Evolutionary conservation across 1,140 invertebrate species (phyloP).

Genomic region (Drosophila ercepeae): DNA sequence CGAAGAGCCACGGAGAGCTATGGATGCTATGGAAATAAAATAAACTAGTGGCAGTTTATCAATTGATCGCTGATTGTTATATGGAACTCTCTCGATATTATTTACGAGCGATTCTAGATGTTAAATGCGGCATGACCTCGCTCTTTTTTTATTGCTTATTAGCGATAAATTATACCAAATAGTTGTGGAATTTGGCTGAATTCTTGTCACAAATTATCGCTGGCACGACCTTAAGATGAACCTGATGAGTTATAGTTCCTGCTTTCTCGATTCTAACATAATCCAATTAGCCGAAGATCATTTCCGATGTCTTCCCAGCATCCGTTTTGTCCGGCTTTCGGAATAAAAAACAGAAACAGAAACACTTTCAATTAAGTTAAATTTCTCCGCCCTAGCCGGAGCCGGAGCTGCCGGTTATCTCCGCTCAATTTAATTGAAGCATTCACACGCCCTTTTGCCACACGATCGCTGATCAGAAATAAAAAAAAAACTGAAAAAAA

Average conservation of each 20-base stretch:
- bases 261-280: constrained; percentile 8
- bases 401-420: constrained; percentile 1
- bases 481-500: constrained; percentile 3
- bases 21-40: no score
- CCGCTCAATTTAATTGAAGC: constrained; percentile 49
- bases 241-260: not conserved
- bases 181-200: not conserved
- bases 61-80: no score
- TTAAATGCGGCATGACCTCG: not conserved
- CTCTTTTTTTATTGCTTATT: not conserved
- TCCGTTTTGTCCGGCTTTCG: no score
- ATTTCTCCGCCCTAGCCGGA: constrained; percentile 26
- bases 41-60: no score
- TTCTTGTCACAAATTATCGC: no score
- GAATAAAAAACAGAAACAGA: constrained; percentile 22
- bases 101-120: no score
- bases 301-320: constrained; percentile 22
- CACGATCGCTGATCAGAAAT: constrained; percentile 53
- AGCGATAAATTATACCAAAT: not conserved
- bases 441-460: constrained; percentile 80
- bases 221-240: no score
- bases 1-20: no score
- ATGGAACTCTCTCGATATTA: no score
- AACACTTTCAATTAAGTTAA: constrained; percentile 75
- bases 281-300: constrained; percentile 28